phyloP scores from a whole-genome alignment of 2,888 invertebrate species.

The Chirona hameri region DNA sequence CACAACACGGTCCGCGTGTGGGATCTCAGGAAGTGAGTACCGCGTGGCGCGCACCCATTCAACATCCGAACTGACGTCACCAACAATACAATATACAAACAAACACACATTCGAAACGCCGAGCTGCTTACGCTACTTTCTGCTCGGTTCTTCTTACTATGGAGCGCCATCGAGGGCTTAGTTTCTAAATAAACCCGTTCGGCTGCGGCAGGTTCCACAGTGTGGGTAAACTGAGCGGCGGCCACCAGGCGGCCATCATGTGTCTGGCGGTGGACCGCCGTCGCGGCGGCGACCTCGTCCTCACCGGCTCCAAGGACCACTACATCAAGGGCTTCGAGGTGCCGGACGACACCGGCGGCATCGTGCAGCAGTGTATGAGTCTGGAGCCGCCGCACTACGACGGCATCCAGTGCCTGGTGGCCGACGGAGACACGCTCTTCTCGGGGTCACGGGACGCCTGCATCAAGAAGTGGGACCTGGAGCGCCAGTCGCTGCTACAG shows the following conservation, averaged over 20 bases:
- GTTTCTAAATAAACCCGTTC: no score
- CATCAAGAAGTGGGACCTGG: slow-evolving; percentile 77
- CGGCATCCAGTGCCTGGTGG: slow-evolving; percentile 75
- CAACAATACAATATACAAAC: no score
- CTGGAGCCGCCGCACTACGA: slow-evolving; percentile 85
- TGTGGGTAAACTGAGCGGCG: slow-evolving; percentile 68
- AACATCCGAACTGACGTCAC: no score
- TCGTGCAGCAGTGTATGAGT: slow-evolving; percentile 59
- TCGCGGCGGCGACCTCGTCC: slow-evolving; percentile 59
- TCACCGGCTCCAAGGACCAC: slow-evolving; percentile 82
- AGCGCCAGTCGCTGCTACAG: slow-evolving; percentile 38
- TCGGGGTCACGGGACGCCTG: slow-evolving; percentile 81
- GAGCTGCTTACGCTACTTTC: no score
- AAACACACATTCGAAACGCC: no score
- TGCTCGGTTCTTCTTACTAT: no score
- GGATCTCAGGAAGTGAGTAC: slow-evolving; percentile 58
- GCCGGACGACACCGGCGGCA: slow-evolving; percentile 48
- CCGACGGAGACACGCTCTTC: slow-evolving; percentile 64
- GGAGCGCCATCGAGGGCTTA: no score
- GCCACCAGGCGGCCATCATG: slow-evolving; percentile 81
- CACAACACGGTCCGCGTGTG: slow-evolving; percentile 78
- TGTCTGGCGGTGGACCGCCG: slow-evolving; percentile 64
- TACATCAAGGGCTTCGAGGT: slow-evolving; percentile 64
- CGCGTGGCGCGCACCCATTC: no score
- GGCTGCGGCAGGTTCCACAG: slow-evolving; percentile 56